Evolutionary conservation across 2,888 invertebrate genomes (phyloP).

Genomic region (Macrophya alboannulata): DNA sequence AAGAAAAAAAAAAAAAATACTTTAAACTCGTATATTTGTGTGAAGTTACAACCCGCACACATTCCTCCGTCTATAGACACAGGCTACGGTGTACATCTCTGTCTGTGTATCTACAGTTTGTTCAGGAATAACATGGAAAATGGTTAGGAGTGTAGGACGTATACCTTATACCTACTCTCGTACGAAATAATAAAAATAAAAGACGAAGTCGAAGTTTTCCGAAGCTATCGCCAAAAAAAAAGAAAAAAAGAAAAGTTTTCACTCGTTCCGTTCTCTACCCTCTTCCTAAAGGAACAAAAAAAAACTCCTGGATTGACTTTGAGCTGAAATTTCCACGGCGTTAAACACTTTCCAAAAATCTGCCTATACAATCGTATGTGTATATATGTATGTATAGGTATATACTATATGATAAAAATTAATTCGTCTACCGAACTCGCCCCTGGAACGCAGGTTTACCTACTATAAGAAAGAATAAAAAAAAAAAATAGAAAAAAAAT

Average conservation of each 20-base stretch:
- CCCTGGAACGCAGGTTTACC: background rate
- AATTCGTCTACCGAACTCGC: background rate
- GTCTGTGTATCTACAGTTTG: slow-evolving; percentile 8
- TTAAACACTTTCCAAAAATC: too few species aligned
- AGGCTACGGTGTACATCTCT: background rate
- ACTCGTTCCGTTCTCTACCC: too few species aligned
- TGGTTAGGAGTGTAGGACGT: background rate
- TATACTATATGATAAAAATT: background rate
- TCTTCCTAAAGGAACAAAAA: too few species aligned
- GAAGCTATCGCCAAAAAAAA: too few species aligned
- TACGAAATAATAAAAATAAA: background rate
- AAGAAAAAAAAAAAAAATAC: background rate
- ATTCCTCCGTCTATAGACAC: slow-evolving; percentile 6
- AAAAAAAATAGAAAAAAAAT: background rate
- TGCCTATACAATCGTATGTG: too few species aligned
- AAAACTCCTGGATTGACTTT: too few species aligned
- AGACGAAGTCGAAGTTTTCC: background rate
- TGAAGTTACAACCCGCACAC: slow-evolving; percentile 3
- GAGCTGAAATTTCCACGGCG: too few species aligned
- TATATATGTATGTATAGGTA: background rate
- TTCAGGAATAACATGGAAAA: slow-evolving; percentile 12
- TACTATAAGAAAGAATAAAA: background rate
- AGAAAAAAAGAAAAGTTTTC: too few species aligned
- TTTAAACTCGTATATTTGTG: background rate
- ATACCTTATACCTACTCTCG: background rate